Conservation (phyloP, 2,113 vertebrate genomes). For the Cepphus grylle region DNA sequence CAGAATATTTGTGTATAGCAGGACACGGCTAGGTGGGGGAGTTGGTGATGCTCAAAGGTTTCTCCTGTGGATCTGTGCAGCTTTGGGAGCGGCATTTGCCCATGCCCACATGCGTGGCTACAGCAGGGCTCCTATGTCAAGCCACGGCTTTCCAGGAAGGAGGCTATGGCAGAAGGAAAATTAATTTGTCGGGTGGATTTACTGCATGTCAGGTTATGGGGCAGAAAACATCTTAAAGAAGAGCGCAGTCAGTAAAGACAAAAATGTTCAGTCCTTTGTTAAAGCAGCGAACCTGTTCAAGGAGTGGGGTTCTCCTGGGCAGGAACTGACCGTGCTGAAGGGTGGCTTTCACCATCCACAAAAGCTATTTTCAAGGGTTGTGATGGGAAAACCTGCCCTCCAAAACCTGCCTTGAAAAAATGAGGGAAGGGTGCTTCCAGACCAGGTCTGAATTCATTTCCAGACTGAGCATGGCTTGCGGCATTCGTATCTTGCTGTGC, state of each 20-base stretch:
- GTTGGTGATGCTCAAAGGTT: not conserved
- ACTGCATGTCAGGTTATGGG: not conserved
- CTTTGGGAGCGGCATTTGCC: not conserved
- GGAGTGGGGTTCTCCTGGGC: not conserved
- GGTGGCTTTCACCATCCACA: not conserved
- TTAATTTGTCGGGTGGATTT: not conserved
- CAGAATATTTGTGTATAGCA: not conserved
- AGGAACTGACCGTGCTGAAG: not conserved
- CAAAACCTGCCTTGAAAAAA: not conserved
- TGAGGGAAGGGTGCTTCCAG: not conserved
- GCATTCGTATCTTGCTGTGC: not conserved
- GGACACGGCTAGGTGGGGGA: not conserved
- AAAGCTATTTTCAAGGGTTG: not conserved
- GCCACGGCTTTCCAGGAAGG: not conserved
- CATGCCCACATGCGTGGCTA: fast-evolving
- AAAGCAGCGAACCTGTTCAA: not conserved
- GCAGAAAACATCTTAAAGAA: not conserved
- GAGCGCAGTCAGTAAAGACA: not conserved
- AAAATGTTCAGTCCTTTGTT: not conserved
- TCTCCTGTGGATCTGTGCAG: not conserved
- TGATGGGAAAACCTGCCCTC: not conserved
- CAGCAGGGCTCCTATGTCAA: not conserved
- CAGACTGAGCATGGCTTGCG: not conserved
- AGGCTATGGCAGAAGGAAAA: not conserved
- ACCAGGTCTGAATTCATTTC: not conserved